Conservation (phyloP, 2,113 vertebrate genomes). For the Epinephelus fuscoguttatus region DNA sequence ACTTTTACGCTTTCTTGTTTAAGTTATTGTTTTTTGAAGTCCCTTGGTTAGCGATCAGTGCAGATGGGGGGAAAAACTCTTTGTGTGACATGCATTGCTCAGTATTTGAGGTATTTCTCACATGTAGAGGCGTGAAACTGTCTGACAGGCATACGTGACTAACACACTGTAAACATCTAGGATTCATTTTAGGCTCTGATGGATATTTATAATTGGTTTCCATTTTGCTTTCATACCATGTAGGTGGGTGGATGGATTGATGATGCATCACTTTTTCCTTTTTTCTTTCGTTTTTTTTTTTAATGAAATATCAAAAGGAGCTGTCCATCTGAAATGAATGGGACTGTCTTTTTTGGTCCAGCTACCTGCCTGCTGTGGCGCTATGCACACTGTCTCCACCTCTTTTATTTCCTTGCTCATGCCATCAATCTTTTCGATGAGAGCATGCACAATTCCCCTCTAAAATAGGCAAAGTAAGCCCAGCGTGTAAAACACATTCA, state of each 20-base stretch:
- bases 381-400: constrained; percentile 52
- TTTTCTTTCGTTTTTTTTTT: neutral
- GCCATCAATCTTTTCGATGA: constrained; percentile 78
- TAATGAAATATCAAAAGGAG: constrained; percentile 58
- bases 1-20: neutral
- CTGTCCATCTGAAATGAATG: constrained; percentile 67
- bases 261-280: constrained; percentile 49
- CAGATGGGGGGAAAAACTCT: neutral
- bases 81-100: constrained; percentile 7
- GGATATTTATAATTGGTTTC: constrained; percentile 71
- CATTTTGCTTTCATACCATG: constrained; percentile 47
- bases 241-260: constrained; percentile 43
- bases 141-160: constrained; percentile 37
- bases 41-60: constrained; percentile 2
- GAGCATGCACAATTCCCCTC: constrained; percentile 67
- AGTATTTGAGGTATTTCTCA: constrained; percentile 36
- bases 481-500: constrained; percentile 79
- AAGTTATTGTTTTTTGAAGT: neutral
- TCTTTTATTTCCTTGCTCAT: constrained; percentile 65
- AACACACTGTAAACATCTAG: constrained; percentile 49
- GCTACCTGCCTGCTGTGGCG: constrained; percentile 60
- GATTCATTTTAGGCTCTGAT: constrained; percentile 58
- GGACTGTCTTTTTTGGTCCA: constrained; percentile 62
- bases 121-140: constrained; percentile 32
- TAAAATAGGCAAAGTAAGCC: constrained; percentile 78